Conservation (phyloP, 2,797 vertebrate species). For the Aselliscus stoliczkanus region DNA sequence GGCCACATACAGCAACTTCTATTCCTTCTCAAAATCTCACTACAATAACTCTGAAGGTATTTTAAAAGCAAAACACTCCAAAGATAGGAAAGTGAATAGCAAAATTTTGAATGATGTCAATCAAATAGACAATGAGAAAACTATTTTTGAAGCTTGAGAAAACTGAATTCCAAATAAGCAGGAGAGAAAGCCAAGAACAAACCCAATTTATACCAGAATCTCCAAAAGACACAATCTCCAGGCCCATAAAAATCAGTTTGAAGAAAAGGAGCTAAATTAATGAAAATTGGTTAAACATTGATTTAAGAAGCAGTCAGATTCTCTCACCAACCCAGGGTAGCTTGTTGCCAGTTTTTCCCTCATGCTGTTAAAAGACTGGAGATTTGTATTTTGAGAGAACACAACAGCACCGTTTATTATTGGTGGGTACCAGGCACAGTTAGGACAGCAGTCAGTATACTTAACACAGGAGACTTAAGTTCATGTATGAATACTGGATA, state of each 20-base stretch:
- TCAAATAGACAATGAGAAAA: not conserved
- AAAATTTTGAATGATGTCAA: not conserved
- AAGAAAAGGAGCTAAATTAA: conserved; percentile 22
- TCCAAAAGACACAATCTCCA: not conserved
- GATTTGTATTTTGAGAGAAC: not conserved
- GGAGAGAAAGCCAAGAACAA: not conserved
- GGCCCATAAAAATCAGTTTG: not conserved
- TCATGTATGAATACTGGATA: not conserved
- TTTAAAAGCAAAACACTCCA: not conserved
- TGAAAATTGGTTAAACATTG: not conserved
- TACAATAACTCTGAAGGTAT: not conserved
- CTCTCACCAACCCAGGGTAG: not conserved
- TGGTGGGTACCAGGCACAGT: no score
- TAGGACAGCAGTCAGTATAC: not conserved
- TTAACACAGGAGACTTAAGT: not conserved
- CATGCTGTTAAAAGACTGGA: not conserved
- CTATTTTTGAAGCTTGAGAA: not conserved
- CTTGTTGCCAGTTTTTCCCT: not conserved
- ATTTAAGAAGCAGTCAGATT: conserved; percentile 31
- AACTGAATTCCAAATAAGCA: not conserved
- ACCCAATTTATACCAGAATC: not conserved
- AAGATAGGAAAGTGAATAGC: not conserved
- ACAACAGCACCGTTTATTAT: not conserved
- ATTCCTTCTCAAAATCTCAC: not conserved
- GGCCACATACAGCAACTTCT: not conserved